Evolutionary conservation across 2,888 invertebrate species (phyloP).

Genomic region (Volucella zonaria): DNA sequence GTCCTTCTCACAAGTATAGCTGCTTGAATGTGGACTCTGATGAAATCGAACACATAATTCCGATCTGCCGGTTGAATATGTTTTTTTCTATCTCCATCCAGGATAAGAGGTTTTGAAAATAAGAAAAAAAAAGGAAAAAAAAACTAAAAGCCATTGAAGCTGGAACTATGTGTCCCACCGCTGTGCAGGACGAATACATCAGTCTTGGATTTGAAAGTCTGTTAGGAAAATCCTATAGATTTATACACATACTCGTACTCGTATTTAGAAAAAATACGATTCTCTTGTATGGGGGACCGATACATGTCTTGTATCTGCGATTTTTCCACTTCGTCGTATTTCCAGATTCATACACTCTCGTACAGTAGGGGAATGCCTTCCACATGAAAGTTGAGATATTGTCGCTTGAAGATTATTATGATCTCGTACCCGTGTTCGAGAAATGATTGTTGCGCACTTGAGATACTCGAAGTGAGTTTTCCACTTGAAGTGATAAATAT

Average conservation of each 20-base stretch:
- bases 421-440: constrained; percentile 55
- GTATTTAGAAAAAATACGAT: constrained; percentile 20
- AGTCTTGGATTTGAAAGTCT: constrained; percentile 46
- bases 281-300: constrained; percentile 31
- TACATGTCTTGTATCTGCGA: constrained; percentile 53
- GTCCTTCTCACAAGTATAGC: constrained; percentile 65
- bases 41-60: constrained; percentile 72
- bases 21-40: constrained; percentile 59
- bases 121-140: constrained; percentile 20
- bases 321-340: constrained; percentile 65
- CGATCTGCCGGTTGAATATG: constrained; percentile 59
- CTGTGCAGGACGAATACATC: constrained; percentile 44
- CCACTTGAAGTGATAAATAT: constrained; percentile 73
- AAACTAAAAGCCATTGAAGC: background rate
- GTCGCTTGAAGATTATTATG: constrained; percentile 65
- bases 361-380: constrained; percentile 38
- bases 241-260: constrained; percentile 1
- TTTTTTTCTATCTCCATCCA: constrained; percentile 34
- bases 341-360: constrained; percentile 57
- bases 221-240: constrained; percentile 22
- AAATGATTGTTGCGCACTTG: constrained; percentile 71
- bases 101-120: constrained; percentile 46
- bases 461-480: constrained; percentile 73
- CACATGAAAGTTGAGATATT: constrained; percentile 61
- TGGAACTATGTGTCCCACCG: constrained; percentile 5